Percentiles rank a stretch among this genome's conserved stretches.
Evolutionary conservation across 2,888 invertebrate species (phyloP).

Genomic region (Caenorhabditis afra): DNA sequence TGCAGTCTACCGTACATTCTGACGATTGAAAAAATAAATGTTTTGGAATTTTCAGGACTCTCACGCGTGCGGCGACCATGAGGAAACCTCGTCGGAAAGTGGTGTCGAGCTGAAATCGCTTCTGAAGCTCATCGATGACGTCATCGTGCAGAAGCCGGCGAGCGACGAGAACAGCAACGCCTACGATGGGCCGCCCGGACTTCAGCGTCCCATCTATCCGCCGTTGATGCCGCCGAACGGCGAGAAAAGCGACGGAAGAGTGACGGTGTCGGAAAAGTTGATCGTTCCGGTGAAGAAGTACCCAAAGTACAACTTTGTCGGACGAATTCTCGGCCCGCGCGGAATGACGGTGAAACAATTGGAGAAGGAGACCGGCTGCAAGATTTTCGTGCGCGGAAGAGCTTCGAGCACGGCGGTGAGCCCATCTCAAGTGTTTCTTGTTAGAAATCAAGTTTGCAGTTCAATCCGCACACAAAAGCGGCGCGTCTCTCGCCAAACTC

Average conservation of each 20-base stretch:
- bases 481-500: not conserved
- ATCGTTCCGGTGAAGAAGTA: conserved; percentile 53
- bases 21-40: not conserved
- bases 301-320: conserved; percentile 95
- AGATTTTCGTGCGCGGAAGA: conserved; percentile 88
- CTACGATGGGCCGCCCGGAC: not conserved
- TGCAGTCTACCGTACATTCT: not conserved
- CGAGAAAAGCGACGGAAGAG: not conserved
- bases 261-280: conserved; percentile 35
- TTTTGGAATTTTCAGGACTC: conserved; percentile 10
- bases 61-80: conserved; percentile 9
- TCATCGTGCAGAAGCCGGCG: conserved; percentile 27
- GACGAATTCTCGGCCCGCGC: conserved; percentile 97
- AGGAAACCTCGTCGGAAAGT: conserved; percentile 11
- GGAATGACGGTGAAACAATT: conserved; percentile 99
- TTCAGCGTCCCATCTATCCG: not conserved
- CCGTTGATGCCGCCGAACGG: not conserved
- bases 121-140: conserved; percentile 37
- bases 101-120: conserved; percentile 45
- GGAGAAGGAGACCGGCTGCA: conserved; percentile 99
- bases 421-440: no score
- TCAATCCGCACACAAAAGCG: conserved; percentile 45
- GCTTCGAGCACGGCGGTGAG: conserved; percentile 38
- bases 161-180: conserved; percentile 4
- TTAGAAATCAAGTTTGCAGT: conserved; percentile 15